phyloP scores from a whole-genome alignment of 2,113 vertebrate genomes.

The Gobio gobio region DNA sequence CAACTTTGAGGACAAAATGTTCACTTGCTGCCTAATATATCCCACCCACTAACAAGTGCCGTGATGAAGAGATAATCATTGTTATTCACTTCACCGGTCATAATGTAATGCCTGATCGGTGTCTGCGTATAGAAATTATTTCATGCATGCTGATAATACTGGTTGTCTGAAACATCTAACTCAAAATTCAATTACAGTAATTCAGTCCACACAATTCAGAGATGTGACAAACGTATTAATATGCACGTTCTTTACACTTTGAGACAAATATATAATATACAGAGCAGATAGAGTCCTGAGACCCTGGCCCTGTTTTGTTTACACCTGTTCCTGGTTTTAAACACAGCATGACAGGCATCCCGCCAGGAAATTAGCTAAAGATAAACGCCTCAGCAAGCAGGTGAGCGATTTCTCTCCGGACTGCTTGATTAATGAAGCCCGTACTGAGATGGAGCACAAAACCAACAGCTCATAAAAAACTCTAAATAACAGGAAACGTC shows the following conservation, averaged over 20 bases:
- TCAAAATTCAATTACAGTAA: neutral
- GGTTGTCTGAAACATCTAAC: neutral
- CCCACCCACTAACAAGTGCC: no score
- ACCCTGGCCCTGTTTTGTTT: conserved; percentile 50
- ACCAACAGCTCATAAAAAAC: conserved; percentile 4
- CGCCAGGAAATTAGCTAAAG: conserved; percentile 53
- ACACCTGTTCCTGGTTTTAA: conserved; percentile 49
- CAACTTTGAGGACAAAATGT: no score
- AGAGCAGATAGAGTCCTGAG: conserved; percentile 11
- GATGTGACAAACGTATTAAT: neutral
- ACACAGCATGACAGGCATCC: conserved; percentile 44
- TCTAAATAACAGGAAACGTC: conserved; percentile 11
- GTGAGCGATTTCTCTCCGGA: conserved; percentile 42
- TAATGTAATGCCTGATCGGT: neutral
- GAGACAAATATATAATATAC: neutral
- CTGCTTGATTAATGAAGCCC: conserved; percentile 48
- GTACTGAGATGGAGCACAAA: conserved; percentile 26
- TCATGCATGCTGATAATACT: neutral
- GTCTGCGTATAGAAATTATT: neutral
- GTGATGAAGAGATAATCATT: no score
- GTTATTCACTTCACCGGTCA: no score
- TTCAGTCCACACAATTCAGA: neutral
- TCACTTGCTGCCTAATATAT: no score
- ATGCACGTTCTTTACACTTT: neutral
- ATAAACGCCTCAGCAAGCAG: conserved; percentile 54